Conservation (phyloP, 2,113 vertebrate genomes). For the Paraplagusia blochii region DNA sequence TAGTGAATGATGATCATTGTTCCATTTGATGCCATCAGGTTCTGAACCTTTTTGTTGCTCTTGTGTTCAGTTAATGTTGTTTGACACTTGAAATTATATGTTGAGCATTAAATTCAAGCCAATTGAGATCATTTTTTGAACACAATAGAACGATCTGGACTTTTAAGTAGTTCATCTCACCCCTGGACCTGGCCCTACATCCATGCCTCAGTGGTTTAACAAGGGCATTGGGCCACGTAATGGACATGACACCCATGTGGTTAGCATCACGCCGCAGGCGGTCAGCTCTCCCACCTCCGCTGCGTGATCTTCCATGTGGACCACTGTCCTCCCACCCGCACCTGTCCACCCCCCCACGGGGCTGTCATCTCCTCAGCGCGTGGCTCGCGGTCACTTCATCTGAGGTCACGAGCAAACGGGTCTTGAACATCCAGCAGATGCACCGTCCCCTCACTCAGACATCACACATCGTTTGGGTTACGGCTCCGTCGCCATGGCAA, state of each 20-base stretch:
- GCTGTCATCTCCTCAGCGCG: slow-evolving; percentile 43
- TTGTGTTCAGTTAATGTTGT: too few species aligned
- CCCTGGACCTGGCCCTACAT: too few species aligned
- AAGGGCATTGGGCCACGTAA: slow-evolving; percentile 48
- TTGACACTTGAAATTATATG: too few species aligned
- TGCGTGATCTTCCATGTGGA: slow-evolving; percentile 51
- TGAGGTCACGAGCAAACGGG: slow-evolving; percentile 12
- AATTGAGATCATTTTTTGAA: slow-evolving; percentile 13
- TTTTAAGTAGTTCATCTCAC: slow-evolving; percentile 40
- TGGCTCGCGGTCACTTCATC: slow-evolving; percentile 38
- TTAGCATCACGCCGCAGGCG: slow-evolving; percentile 54
- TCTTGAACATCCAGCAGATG: slow-evolving; percentile 19
- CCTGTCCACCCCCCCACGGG: slow-evolving; percentile 42
- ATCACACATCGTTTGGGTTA: slow-evolving; percentile 49
- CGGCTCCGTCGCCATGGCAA: slow-evolving; percentile 47
- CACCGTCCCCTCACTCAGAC: slow-evolving; percentile 15
- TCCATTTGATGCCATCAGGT: too few species aligned
- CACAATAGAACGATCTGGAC: slow-evolving; percentile 12
- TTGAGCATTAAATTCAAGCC: not conserved
- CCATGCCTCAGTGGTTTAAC: slow-evolving; percentile 46
- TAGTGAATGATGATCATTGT: too few species aligned
- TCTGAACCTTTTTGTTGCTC: too few species aligned
- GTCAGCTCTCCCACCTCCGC: slow-evolving; percentile 33
- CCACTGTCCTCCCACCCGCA: slow-evolving; percentile 12
- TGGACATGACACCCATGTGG: slow-evolving; percentile 64